Evolutionary conservation across 2,113 vertebrate species (phyloP).

Genomic region (Lamprotornis superbus): DNA sequence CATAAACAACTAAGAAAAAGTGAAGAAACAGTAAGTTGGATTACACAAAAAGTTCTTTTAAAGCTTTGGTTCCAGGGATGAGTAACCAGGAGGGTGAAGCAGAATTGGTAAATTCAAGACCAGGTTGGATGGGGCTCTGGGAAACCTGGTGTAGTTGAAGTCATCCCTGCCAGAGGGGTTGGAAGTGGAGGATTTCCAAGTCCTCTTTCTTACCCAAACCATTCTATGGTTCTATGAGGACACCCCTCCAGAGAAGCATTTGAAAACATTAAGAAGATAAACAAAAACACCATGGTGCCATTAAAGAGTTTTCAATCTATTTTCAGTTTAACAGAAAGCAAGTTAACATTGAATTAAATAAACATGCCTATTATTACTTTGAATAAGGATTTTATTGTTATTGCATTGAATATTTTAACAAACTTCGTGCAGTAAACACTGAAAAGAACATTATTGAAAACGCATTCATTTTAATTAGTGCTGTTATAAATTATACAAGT

Average conservation of each 20-base stretch:
- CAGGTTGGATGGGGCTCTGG: background rate
- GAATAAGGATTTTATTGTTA: constrained; percentile 50
- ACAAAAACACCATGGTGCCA: background rate
- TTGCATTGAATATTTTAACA: constrained; percentile 69
- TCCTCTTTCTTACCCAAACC: background rate
- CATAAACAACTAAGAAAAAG: background rate
- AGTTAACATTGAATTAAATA: constrained; percentile 65
- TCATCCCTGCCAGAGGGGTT: background rate
- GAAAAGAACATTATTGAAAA: constrained; percentile 30
- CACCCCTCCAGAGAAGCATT: background rate
- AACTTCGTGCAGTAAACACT: constrained; percentile 54
- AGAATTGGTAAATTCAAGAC: background rate
- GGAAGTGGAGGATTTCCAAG: background rate
- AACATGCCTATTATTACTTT: constrained; percentile 54
- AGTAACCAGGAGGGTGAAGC: background rate
- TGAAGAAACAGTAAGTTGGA: background rate
- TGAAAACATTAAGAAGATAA: background rate
- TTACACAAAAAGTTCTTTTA: background rate
- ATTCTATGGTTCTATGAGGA: background rate
- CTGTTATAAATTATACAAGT: constrained; percentile 68
- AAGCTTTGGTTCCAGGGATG: background rate
- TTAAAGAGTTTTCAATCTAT: constrained; percentile 31
- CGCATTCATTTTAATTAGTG: constrained; percentile 79
- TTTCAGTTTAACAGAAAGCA: constrained; percentile 49
- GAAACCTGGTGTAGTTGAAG: background rate